phyloP scores from a whole-genome alignment of 2,888 invertebrate genomes.

The Conus canariensis region DNA sequence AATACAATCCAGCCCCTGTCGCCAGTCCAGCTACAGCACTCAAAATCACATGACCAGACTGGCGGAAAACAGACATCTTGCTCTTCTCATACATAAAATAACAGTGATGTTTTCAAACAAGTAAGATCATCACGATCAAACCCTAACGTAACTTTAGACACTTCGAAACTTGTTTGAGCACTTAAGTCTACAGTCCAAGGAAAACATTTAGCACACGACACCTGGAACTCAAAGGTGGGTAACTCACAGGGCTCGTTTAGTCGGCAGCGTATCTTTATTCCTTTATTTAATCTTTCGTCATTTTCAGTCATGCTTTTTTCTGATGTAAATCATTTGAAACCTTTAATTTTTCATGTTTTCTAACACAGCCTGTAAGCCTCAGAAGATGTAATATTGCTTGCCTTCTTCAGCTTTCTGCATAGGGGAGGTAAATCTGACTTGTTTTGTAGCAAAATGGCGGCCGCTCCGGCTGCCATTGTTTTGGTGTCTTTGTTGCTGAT shows the following conservation, averaged over 20 bases:
- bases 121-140: neutral
- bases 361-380: neutral
- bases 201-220: conserved; percentile 14
- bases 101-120: neutral
- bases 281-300: too few species aligned
- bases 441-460: conserved; percentile 50
- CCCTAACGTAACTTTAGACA: too few species aligned
- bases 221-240: conserved; percentile 1
- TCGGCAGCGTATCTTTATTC: neutral
- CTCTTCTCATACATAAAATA: neutral
- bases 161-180: neutral
- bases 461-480: conserved; percentile 44
- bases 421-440: conserved; percentile 23
- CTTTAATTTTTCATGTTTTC: neutral
- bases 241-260: neutral
- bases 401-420: neutral
- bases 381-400: neutral
- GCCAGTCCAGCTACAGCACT: conserved; percentile 68
- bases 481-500: conserved; percentile 46
- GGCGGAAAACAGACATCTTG: conserved; percentile 54
- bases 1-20: conserved; percentile 65
- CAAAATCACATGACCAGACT: conserved; percentile 55
- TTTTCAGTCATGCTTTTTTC: neutral
- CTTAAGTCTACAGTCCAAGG: neutral
- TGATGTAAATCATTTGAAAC: neutral